Evolutionary conservation across 2,797 vertebrate species (phyloP).

Genomic region (Anguilla marmorata): DNA sequence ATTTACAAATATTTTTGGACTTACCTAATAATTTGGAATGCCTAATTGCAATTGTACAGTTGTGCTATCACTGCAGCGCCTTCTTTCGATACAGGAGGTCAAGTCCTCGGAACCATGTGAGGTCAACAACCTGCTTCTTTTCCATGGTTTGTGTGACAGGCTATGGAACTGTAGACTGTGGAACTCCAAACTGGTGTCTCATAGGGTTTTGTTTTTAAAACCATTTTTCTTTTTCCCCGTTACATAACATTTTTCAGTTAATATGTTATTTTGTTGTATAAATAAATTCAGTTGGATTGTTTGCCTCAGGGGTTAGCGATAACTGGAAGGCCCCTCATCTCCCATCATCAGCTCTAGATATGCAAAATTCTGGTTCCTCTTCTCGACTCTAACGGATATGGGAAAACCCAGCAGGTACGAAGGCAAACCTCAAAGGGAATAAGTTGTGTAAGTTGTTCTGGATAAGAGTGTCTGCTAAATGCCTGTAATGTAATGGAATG

Average conservation of each 20-base stretch:
- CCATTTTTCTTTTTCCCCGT: neutral
- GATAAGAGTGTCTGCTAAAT: no score
- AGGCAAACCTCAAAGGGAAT: neutral
- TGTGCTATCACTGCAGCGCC: neutral
- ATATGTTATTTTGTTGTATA: neutral
- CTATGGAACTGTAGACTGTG: no score
- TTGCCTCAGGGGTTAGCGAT: neutral
- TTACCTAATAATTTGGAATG: neutral
- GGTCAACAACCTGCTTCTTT: neutral
- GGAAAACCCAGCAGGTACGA: neutral
- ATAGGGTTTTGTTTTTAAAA: neutral
- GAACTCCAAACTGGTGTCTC: neutral
- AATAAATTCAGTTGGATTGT: neutral
- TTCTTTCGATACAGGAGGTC: neutral
- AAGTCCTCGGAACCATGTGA: neutral
- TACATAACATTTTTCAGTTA: neutral
- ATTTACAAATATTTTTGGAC: no score
- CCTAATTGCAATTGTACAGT: neutral
- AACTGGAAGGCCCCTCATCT: neutral
- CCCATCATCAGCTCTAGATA: neutral
- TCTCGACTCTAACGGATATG: neutral
- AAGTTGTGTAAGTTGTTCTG: no score
- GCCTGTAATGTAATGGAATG: no score
- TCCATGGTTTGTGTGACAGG: neutral
- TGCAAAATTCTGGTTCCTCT: neutral